These are phyloP conservation scores for Scomberomorus guttatus DNA, from an alignment of 2,797 vertebrate genomes.

Conservation along the genomic window DNA sequence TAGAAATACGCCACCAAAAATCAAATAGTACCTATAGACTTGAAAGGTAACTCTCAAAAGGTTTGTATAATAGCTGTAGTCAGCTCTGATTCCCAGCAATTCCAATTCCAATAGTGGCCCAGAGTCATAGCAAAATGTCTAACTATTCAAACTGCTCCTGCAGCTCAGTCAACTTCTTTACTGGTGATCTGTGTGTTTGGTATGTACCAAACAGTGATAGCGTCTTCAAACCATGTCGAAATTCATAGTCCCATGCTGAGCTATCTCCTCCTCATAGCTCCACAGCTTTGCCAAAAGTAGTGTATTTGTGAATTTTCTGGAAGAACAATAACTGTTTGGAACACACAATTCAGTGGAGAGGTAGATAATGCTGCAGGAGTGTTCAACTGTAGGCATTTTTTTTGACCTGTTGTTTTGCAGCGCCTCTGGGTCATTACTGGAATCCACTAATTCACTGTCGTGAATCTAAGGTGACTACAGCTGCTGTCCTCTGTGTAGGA, in stretches of 20 bases:
- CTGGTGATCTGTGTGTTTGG: not conserved
- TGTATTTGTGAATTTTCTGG: not conserved
- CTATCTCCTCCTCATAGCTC: not conserved
- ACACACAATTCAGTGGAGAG: not conserved
- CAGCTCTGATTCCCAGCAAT: not conserved
- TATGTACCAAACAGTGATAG: not conserved
- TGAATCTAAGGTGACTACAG: not conserved
- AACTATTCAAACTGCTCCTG: not conserved
- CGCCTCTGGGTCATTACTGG: not conserved
- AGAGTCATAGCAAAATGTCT: not conserved
- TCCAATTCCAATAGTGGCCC: not conserved
- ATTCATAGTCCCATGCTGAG: not conserved
- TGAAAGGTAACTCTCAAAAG: too few species aligned
- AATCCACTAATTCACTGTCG: not conserved
- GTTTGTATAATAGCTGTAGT: not conserved
- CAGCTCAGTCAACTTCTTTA: not conserved
- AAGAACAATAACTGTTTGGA: too few species aligned
- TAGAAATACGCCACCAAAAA: not conserved
- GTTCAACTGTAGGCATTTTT: not conserved
- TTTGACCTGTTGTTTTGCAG: constrained; percentile 12
- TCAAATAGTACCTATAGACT: too few species aligned
- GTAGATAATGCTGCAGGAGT: constrained; percentile 6
- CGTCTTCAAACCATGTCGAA: not conserved
- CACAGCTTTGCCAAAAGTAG: not conserved
- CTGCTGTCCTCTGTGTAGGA: not conserved